phyloP scores from a whole-genome alignment of 2,113 vertebrate genomes.

The Prolemur simus region DNA sequence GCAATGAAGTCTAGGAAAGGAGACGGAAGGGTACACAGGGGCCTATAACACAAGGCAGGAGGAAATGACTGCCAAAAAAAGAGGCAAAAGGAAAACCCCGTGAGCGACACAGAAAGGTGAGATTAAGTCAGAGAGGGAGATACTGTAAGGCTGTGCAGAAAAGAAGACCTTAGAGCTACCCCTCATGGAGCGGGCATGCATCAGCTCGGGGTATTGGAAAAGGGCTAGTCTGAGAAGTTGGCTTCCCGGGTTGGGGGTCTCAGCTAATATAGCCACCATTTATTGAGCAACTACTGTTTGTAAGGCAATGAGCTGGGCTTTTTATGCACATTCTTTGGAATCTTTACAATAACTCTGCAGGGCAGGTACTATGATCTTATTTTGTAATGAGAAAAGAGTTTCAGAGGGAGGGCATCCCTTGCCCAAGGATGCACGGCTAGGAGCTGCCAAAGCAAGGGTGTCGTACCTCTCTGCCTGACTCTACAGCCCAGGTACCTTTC shows the following conservation, averaged over 20 bases:
- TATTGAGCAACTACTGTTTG: not conserved
- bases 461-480: not conserved
- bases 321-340: not conserved
- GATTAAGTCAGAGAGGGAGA: not conserved
- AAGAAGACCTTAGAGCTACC: not conserved
- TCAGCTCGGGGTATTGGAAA: not conserved
- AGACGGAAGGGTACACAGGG: not conserved
- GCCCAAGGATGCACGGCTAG: not conserved
- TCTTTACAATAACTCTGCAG: not conserved
- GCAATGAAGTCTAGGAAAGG: not conserved
- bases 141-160: not conserved
- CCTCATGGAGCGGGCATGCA: not conserved
- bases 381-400: not conserved
- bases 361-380: not conserved
- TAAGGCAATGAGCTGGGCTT: not conserved
- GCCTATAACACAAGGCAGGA: not conserved
- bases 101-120: not conserved
- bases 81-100: not conserved
- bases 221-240: not conserved
- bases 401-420: not conserved
- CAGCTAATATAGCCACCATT: not conserved
- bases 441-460: not conserved
- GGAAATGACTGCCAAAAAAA: not conserved
- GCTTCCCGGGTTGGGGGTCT: not conserved
- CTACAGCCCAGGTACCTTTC: not conserved